A percentile compares a stretch with the other conserved stretches of the same genome.
Conservation (phyloP, 1,140 invertebrate genomes). For the Pissodes strobi region DNA sequence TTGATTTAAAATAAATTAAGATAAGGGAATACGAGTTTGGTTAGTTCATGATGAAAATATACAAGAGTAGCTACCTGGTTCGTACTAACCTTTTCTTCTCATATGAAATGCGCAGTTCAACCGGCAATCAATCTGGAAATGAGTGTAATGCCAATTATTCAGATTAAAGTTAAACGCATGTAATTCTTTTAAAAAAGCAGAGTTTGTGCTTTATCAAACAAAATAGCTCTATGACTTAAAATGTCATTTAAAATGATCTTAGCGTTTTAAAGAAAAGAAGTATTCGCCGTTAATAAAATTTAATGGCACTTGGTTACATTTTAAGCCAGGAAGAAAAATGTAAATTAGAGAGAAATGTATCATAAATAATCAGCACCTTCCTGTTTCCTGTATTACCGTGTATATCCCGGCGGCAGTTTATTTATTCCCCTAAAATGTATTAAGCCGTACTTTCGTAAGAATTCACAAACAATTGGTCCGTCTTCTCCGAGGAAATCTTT, state of each 20-base stretch:
- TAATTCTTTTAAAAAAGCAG: too few relatives aligned
- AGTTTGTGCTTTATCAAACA: too few relatives aligned
- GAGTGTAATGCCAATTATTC: too few relatives aligned
- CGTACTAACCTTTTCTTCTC: too few relatives aligned
- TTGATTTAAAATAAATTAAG: too few relatives aligned
- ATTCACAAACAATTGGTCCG: slow-evolving; percentile 50
- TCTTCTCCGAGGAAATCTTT: slow-evolving; percentile 52
- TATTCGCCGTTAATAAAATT: slow-evolving; percentile 49
- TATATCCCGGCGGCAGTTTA: slow-evolving; percentile 41
- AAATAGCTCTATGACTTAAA: too few relatives aligned
- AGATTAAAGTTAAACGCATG: too few relatives aligned
- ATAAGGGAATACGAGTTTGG: too few relatives aligned
- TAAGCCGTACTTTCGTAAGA: slow-evolving; percentile 50
- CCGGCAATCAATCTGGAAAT: too few relatives aligned
- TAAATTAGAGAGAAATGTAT: slow-evolving; percentile 54
- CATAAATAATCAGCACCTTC: slow-evolving; percentile 55
- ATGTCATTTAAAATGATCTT: slow-evolving; percentile 6
- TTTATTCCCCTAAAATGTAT: slow-evolving; percentile 52
- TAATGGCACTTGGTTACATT: slow-evolving; percentile 49
- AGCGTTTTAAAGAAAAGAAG: slow-evolving; percentile 2
- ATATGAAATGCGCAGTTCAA: too few relatives aligned
- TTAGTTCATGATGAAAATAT: too few relatives aligned
- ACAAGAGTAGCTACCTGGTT: too few relatives aligned
- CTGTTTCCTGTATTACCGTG: slow-evolving; percentile 48
- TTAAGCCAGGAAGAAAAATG: slow-evolving; percentile 52